phyloP scores from a whole-genome alignment of 2,113 vertebrate species.

The Pachyramphus minor region DNA sequence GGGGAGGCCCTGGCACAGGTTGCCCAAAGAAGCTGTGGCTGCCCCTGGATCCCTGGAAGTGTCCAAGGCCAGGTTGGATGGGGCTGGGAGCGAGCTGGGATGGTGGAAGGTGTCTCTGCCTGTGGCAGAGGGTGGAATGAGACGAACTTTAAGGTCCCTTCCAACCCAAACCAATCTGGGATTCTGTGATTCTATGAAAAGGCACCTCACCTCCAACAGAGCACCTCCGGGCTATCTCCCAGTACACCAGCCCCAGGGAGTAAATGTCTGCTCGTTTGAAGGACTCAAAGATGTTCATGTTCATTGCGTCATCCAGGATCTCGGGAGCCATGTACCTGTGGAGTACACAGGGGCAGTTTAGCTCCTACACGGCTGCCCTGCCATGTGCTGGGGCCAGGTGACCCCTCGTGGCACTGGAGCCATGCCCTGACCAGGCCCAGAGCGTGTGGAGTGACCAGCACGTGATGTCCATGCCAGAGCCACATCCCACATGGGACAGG shows the following conservation, averaged over 20 bases:
- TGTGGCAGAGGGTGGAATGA: rapidly evolving
- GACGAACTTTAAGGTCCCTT: neutral
- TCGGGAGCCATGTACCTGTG: conserved; percentile 97
- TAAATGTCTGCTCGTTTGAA: conserved; percentile 97
- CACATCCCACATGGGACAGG: rapidly evolving
- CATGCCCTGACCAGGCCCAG: neutral
- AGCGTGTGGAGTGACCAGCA: rapidly evolving
- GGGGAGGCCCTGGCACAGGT: neutral
- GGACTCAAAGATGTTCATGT: conserved; percentile 89
- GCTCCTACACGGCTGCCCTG: neutral
- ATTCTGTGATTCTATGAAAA: neutral
- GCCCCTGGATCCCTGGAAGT: neutral
- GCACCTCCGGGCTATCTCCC: conserved; percentile 94
- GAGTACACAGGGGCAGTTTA: neutral
- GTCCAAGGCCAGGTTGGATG: neutral
- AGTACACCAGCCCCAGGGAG: conserved; percentile 92
- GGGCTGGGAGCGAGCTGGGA: neutral
- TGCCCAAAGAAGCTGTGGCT: neutral
- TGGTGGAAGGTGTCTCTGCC: neutral
- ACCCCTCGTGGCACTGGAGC: neutral
- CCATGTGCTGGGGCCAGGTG: rapidly evolving
- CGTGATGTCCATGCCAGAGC: rapidly evolving
- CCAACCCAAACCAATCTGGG: rapidly evolving
- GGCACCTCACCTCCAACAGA: conserved; percentile 81
- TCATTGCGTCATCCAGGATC: conserved; percentile 92